These are phyloP conservation scores for Druceiella hillmani DNA, from an alignment of 2,888 invertebrate genomes.

Conservation along the genomic window DNA sequence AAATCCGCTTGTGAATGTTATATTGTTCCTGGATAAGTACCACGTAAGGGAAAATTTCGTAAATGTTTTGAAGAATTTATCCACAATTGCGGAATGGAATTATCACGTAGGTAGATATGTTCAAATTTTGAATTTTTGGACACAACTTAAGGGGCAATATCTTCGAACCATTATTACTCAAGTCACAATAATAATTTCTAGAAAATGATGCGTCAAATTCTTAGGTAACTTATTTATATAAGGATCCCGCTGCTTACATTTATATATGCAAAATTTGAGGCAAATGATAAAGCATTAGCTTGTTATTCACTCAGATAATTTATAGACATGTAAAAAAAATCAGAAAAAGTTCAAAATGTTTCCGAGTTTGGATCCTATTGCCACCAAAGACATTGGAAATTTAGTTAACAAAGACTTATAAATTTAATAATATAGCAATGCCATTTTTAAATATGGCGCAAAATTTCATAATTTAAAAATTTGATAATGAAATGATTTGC, in stretches of 20 bases:
- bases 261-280: constrained; percentile 62
- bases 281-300: constrained; percentile 58
- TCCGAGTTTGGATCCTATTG: too few relatives aligned
- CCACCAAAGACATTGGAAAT: too few relatives aligned
- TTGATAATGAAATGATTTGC: too few relatives aligned
- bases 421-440: too few relatives aligned
- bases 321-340: constrained; percentile 71
- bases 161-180: constrained; percentile 70
- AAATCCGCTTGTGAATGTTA: constrained; percentile 72
- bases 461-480: too few relatives aligned
- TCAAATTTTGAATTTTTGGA: constrained; percentile 61
- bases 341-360: too few relatives aligned
- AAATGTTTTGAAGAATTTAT: constrained; percentile 74
- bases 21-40: constrained; percentile 75
- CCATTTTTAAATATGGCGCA: too few relatives aligned
- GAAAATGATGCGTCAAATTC: constrained; percentile 64
- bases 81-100: constrained; percentile 69
- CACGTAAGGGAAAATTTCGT: constrained; percentile 65
- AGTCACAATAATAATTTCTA: constrained; percentile 64
- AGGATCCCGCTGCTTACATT: constrained; percentile 73
- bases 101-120: constrained; percentile 64
- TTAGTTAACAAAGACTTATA: too few relatives aligned
- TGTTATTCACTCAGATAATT: constrained; percentile 72
- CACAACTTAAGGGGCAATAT: constrained; percentile 64
- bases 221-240: constrained; percentile 60